Evolutionary conservation across 2,113 vertebrate species (phyloP).

Genomic region (Oenanthe oenanthe): DNA sequence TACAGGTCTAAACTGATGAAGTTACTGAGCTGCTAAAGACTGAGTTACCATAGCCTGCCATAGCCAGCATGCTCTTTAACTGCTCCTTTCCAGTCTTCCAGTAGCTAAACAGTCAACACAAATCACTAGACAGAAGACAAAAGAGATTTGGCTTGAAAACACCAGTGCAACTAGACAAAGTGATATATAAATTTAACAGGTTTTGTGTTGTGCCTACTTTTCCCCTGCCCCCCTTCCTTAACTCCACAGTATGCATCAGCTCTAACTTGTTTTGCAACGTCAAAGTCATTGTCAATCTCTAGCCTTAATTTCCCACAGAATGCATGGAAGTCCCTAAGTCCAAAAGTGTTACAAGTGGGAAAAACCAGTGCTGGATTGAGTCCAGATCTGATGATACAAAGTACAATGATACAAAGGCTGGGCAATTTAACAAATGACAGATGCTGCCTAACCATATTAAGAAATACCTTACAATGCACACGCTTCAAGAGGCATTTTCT

Average conservation of each 20-base stretch:
- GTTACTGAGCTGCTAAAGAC: background rate
- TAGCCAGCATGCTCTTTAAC: background rate
- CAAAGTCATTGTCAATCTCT: background rate
- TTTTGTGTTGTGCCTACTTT: background rate
- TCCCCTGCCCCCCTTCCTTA: accelerated
- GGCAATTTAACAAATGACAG: background rate
- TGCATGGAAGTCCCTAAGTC: background rate
- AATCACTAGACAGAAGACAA: background rate
- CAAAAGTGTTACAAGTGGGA: background rate
- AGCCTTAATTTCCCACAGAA: background rate
- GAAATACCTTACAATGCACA: background rate
- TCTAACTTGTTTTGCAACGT: background rate
- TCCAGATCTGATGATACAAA: background rate
- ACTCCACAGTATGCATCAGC: background rate
- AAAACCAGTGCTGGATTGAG: background rate
- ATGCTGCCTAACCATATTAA: background rate
- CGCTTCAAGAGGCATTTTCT: background rate
- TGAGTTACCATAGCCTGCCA: background rate
- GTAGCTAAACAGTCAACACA: background rate
- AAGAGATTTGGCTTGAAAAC: background rate
- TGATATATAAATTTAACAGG: background rate
- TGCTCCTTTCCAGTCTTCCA: background rate
- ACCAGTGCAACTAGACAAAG: background rate
- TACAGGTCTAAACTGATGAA: background rate
- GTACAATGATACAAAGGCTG: background rate